phyloP scores from a whole-genome alignment of 2,113 vertebrate species.

The Phalacrocorax carbo region DNA sequence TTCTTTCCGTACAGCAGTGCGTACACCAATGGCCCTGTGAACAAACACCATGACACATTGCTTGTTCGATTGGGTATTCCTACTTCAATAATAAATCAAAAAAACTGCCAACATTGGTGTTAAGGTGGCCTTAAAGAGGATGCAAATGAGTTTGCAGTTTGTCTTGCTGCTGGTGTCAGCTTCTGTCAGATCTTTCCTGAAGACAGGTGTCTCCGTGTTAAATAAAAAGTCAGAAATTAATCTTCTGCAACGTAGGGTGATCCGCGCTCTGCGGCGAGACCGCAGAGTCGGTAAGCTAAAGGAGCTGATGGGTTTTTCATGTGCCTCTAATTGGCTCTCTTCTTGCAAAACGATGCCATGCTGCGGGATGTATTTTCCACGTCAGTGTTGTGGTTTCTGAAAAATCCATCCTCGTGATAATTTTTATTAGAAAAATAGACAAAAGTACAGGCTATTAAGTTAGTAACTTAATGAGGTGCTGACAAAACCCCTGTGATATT shows the following conservation, averaged over 20 bases:
- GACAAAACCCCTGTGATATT: neutral
- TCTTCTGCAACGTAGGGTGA: neutral
- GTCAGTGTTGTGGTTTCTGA: neutral
- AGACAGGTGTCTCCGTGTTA: neutral
- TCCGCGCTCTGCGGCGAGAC: rapidly evolving
- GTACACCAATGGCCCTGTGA: rapidly evolving
- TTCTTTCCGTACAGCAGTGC: no score
- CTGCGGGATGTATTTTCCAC: neutral
- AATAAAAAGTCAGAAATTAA: neutral
- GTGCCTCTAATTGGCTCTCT: neutral
- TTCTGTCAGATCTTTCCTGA: neutral
- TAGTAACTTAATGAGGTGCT: neutral
- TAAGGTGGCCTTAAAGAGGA: neutral
- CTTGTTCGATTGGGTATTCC: neutral
- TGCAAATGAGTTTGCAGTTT: neutral
- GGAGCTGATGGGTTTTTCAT: neutral
- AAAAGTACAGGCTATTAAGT: neutral
- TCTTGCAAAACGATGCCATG: neutral
- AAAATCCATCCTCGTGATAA: neutral
- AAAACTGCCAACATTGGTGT: neutral
- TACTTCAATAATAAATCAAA: neutral
- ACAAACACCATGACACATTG: neutral
- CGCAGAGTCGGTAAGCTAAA: rapidly evolving
- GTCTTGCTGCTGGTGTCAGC: neutral
- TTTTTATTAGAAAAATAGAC: neutral